phyloP scores from a whole-genome alignment of 2,888 invertebrate genomes.

The Poecilobothrus nobilitatus region DNA sequence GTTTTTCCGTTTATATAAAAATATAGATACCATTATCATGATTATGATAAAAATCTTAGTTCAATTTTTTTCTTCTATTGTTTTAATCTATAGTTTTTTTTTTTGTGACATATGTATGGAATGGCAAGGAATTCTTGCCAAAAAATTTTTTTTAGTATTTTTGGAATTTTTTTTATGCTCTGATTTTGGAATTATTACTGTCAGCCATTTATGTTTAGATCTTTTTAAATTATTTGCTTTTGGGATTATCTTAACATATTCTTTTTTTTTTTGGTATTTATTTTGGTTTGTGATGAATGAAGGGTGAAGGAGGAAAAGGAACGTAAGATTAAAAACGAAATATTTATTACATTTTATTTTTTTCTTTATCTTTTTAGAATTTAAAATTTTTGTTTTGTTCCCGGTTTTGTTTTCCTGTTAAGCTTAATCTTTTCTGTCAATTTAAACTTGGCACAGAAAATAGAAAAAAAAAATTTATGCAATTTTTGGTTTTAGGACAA shows the following conservation, averaged over 20 bases:
- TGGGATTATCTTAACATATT: neutral
- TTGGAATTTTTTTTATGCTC: neutral
- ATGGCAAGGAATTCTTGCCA: neutral
- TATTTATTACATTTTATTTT: neutral
- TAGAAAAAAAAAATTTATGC: neutral
- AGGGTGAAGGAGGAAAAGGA: neutral
- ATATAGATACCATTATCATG: too few species aligned
- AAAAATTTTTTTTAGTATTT: neutral
- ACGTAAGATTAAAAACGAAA: neutral
- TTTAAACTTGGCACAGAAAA: slow-evolving; percentile 1
- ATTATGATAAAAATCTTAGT: too few species aligned
- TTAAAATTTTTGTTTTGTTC: neutral
- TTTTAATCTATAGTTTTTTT: too few species aligned
- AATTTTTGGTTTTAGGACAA: neutral
- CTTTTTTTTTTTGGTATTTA: too few species aligned
- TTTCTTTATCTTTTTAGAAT: too few species aligned
- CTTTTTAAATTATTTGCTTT: neutral
- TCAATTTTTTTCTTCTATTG: too few species aligned
- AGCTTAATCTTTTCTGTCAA: slow-evolving; percentile 1
- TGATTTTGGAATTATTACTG: neutral
- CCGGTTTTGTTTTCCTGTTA: neutral
- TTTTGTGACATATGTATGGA: too few species aligned
- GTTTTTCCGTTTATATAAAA: too few species aligned
- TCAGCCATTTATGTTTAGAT: neutral
- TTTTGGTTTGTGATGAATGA: too few species aligned